Evolutionary conservation across 2,797 vertebrate genomes (phyloP), one percentile per base, ranked within the genome.

Genomic region (Cirrhinus molitorella): DNA sequence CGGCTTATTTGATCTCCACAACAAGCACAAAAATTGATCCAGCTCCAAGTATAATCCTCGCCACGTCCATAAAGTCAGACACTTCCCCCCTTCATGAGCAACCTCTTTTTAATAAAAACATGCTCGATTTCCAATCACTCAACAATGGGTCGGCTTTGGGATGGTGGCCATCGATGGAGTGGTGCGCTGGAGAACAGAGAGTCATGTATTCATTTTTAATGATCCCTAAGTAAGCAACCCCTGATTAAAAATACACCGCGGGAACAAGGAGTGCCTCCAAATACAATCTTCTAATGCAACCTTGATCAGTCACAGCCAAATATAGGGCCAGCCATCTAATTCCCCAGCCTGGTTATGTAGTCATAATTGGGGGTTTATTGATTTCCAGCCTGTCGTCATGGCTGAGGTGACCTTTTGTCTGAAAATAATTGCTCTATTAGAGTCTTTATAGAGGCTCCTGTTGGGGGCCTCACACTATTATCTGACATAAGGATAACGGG

Each of bases 341-440:
- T 80, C 76, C 67, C 76, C 55, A 47, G 78, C 84, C 78, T 81
- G 17, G 85, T 85, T 89, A 90, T 90, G 75, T 51, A 71, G 71
- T 89, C 83, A 84, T 95, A 94, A 95, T 94, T 93, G 92, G 91
- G 89, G 88, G 89, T 88, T 92, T 94, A 95, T 95, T 95, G 94
- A 94, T 95, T 94, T 92, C 92, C 85, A 86, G 90, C 88, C 91
- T 88, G 91, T 93, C 89, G 90, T 93, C 92, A 93, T 81, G 90
- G 92, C 90, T 88, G 92, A 91, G 93, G 92, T 94, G 92, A 95
- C 94, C 93, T 95, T 95, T 94, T 94, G 92, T 94, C 93, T 93
- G 91, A 94, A 92, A 95, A 94, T 94, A 94, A 95, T 94, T 94
- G 92, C 94, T 95, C 93, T 91, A 93, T 95, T 94, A 95, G 92